Base-by-base conservation (phyloP, 2,113 vertebrate genomes). In the Percina caprodes region DNA sequence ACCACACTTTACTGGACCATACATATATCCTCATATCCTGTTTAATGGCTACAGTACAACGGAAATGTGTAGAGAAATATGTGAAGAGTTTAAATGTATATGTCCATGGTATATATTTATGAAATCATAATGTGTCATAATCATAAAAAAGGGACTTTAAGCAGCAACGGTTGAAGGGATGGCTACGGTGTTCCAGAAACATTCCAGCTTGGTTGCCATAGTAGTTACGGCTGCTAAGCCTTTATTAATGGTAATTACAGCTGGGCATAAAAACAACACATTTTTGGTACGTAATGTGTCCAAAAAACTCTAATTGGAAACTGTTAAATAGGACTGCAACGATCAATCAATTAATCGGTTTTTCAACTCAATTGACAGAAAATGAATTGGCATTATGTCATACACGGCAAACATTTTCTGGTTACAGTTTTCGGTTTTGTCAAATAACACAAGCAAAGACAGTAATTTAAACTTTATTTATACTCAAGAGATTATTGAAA, bases 41-140 rank as follows among this genome's bases (percentile, higher is more conserved):
- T 51, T 52, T 11, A 72, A 70, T 54, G 63, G 39, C 65, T 56
- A 48, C 21, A 71, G 33, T 42, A n/a, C 54, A 80, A 80, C 1
- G n/a, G 9, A 24, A 73, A 59, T 33, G 39, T 13, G 18, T 33
- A 60, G 42, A 3, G 15, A 2, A 69, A 54, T 5, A 46, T 12
- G 13, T 14, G 1, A 45, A 69, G 7, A 30, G 46, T 42, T 54
- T 24, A n/a, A 26, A n/a, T 60, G 45, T 48, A 26, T 48, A 60
- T 56, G 33, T 30, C 46, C 18, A 21, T 52, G 7, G 14, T 10
- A 24, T 74, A 16, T 52, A 19, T 13, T 23, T 69, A 16, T 21
- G 4, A 69, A 68, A 55, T 30, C 30, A 30, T 30, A 4, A 30
- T 62, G 5, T 63, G 16, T n/a, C 39, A 35, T 46, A 56, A 56